phyloP scores from a whole-genome alignment of 2,888 invertebrate species.

The Nomada fabriciana region DNA sequence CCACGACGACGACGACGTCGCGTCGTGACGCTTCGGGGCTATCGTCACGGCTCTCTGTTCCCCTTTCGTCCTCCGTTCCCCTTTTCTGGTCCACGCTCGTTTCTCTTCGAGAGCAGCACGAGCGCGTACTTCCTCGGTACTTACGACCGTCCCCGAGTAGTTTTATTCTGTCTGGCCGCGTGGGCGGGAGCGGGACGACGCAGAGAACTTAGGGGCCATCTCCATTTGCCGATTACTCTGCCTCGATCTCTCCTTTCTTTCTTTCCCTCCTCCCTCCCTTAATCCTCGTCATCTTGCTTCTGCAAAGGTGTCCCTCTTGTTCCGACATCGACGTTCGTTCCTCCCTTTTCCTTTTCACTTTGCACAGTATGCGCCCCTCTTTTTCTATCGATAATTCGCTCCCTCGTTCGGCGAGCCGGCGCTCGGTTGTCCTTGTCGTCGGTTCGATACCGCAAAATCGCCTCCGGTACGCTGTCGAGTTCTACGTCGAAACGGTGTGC shows the following conservation, averaged over 20 bases:
- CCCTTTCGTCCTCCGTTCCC: slow-evolving; percentile 3
- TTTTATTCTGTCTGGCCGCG: slow-evolving; percentile 83
- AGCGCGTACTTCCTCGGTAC: slow-evolving; percentile 80
- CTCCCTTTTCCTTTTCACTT: slow-evolving; percentile 38
- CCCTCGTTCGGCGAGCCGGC: background rate
- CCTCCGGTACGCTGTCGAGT: slow-evolving; percentile 53
- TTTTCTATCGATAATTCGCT: slow-evolving; percentile 23
- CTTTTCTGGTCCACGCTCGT: slow-evolving; percentile 54
- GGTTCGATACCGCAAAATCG: slow-evolving; percentile 64
- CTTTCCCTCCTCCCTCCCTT: background rate
- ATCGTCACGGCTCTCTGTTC: slow-evolving; percentile 59
- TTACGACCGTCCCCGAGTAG: slow-evolving; percentile 80
- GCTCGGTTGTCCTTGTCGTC: slow-evolving; percentile 21
- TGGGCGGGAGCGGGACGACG: slow-evolving; percentile 77
- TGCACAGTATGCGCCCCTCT: slow-evolving; percentile 22
- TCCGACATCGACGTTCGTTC: background rate
- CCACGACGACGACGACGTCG: background rate
- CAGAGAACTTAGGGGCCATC: slow-evolving; percentile 74
- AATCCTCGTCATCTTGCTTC: background rate
- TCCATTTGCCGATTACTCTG: slow-evolving; percentile 76
- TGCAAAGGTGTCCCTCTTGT: background rate
- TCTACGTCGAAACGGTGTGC: slow-evolving; percentile 51
- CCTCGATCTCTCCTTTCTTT: slow-evolving; percentile 33
- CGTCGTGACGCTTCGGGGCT: slow-evolving; percentile 70
- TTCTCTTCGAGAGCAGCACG: slow-evolving; percentile 66